Conservation (phyloP, 2,113 vertebrate genomes). For the Myiozetetes cayanensis region DNA sequence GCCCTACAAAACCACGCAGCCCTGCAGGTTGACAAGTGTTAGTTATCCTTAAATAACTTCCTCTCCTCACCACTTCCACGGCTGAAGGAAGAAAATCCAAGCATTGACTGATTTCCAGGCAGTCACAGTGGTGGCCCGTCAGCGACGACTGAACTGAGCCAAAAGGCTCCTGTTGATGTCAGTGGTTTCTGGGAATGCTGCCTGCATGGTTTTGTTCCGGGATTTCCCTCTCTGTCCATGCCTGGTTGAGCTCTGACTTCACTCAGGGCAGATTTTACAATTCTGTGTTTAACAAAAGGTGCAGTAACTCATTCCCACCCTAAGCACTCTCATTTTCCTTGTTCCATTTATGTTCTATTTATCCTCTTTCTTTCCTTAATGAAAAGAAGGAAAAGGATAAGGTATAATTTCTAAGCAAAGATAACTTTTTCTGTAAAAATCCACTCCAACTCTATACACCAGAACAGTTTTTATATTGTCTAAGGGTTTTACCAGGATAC, state of each 20-base stretch:
- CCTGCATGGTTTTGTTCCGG: slow-evolving; percentile 14
- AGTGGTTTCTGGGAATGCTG: slow-evolving; percentile 47
- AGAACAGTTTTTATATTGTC: background rate
- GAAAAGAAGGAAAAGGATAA: background rate
- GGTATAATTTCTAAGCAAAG: background rate
- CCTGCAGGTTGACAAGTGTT: background rate
- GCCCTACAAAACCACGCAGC: background rate
- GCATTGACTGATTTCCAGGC: slow-evolving; percentile 31
- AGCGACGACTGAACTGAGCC: background rate
- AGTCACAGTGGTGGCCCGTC: background rate
- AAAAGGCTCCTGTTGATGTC: slow-evolving; percentile 28
- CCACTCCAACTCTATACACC: background rate
- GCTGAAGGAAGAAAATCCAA: background rate
- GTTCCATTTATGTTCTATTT: background rate
- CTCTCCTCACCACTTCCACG: background rate
- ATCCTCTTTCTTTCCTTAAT: background rate
- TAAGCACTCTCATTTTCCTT: background rate
- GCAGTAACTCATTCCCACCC: background rate
- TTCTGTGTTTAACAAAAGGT: background rate
- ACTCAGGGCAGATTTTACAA: background rate
- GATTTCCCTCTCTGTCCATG: slow-evolving; percentile 20
- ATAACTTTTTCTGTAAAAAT: background rate
- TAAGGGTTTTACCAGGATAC: background rate
- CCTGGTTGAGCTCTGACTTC: background rate
- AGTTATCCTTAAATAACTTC: background rate